phyloP scores from a whole-genome alignment of 2,888 invertebrate species.

The Apotomis capreana region DNA sequence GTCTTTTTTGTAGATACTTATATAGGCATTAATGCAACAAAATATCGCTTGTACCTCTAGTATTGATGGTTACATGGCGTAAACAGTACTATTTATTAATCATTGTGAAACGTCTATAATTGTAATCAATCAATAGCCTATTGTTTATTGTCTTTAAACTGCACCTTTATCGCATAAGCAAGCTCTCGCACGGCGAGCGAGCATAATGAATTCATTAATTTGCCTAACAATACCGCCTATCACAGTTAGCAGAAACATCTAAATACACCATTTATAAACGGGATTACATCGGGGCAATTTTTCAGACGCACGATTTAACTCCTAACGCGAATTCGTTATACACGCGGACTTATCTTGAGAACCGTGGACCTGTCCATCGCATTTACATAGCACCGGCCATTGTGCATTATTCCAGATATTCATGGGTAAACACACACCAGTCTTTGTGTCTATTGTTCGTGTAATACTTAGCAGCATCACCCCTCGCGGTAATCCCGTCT shows the following conservation, averaged over 20 bases:
- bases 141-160: constrained; percentile 41
- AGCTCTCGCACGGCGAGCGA: constrained; percentile 47
- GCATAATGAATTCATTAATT: constrained; percentile 71
- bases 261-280: constrained; percentile 76
- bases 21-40: background rate
- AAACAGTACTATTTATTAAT: background rate
- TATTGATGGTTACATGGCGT: too few species aligned
- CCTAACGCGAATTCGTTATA: constrained; percentile 82
- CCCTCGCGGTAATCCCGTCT: constrained; percentile 74
- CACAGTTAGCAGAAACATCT: constrained; percentile 73
- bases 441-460: constrained; percentile 76
- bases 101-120: constrained; percentile 15
- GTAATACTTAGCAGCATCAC: constrained; percentile 80
- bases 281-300: constrained; percentile 64
- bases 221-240: constrained; percentile 71
- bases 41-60: background rate
- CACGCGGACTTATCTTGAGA: constrained; percentile 79
- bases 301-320: constrained; percentile 77
- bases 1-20: background rate
- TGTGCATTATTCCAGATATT: constrained; percentile 77
- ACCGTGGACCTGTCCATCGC: constrained; percentile 78
- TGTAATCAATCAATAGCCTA: constrained; percentile 35
- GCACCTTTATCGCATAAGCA: constrained; percentile 27
- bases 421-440: constrained; percentile 82
- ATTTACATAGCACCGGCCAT: constrained; percentile 76